Percentiles rank a stretch among this genome's conserved stretches.
phyloP scores from a whole-genome alignment of 2,113 vertebrate genomes.

The Mystacornis crossleyi region DNA sequence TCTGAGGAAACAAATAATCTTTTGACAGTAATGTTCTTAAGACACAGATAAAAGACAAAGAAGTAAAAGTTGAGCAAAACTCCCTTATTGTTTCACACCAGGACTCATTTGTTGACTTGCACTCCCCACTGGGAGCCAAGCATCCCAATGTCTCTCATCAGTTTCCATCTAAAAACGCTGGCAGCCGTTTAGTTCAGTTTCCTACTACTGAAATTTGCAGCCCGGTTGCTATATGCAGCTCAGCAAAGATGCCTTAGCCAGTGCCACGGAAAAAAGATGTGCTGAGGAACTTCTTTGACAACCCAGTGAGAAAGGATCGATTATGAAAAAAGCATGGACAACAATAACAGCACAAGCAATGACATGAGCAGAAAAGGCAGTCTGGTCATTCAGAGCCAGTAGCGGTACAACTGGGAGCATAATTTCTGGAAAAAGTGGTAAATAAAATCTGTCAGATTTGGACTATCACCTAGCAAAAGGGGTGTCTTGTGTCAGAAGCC shows the following conservation, averaged over 20 bases:
- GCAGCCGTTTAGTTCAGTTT: neutral
- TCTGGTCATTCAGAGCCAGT: neutral
- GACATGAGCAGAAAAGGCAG: neutral
- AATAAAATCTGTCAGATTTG: neutral
- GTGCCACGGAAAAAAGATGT: neutral
- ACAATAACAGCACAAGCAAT: neutral
- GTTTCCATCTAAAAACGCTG: neutral
- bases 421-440: neutral
- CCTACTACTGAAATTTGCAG: fast-evolving
- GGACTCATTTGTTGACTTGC: neutral
- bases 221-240: neutral
- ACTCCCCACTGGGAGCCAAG: neutral
- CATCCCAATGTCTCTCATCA: neutral
- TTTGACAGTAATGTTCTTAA: neutral
- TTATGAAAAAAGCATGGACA: neutral
- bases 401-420: fast-evolving
- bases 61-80: neutral
- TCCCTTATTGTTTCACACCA: neutral
- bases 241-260: neutral
- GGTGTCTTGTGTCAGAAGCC: neutral
- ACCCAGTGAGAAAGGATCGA: neutral
- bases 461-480: neutral
- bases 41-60: neutral
- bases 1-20: neutral
- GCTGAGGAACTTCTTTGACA: neutral